Base-by-base conservation (phyloP, 2,888 invertebrate genomes). In the Thereva nobilitata region DNA sequence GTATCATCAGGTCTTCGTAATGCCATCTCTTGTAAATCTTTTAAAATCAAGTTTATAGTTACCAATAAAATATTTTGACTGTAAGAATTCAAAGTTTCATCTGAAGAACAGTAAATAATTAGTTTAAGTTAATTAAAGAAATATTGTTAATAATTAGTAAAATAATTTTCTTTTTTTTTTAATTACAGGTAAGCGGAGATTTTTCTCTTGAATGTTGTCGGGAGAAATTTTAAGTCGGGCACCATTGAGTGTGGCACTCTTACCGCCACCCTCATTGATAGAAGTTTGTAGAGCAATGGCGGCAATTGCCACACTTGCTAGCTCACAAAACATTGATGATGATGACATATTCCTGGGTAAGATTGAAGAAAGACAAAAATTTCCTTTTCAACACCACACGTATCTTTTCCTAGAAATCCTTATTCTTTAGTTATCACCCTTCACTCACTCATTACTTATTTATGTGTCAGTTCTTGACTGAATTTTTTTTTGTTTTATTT, bases 311-410 rank as follows among this genome's bases (percentile, higher is more conserved):
- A 71, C 72, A 61, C 71, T 72, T 66, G 72, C 72, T 63, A 72
- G 70, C 59, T 70, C 72, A 70, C 72, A 72, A 66, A 72, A 72
- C 68, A 73, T 73, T 71, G 73, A 73, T 69, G 72, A 73, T 70
- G 73, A 73, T 72, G 73, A 73, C 64, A 73, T 73, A 52, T 73
- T 68, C 70, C 69, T 73, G 69, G 73, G 73, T 72, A 73, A 70
- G 67, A 47, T 37, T 55, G 38, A 49, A 56, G 4, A 45, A 34
- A 44, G 44, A 54, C 3, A 45, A n/a, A 45, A 45, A 45, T 45
- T 45, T 23, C 35, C 35, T 8, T 49, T 49, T 23, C 23, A 23
- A 23, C 23, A 23, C 23, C 23, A 23, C 23, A 23, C 23, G 23
- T 23, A 23, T 23, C 23, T 23, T 23, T 23, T 23, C 23, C 23